These are phyloP conservation scores for Datnioides undecimradiatus DNA, from an alignment of 2,113 vertebrate genomes.

Conservation along the genomic window DNA sequence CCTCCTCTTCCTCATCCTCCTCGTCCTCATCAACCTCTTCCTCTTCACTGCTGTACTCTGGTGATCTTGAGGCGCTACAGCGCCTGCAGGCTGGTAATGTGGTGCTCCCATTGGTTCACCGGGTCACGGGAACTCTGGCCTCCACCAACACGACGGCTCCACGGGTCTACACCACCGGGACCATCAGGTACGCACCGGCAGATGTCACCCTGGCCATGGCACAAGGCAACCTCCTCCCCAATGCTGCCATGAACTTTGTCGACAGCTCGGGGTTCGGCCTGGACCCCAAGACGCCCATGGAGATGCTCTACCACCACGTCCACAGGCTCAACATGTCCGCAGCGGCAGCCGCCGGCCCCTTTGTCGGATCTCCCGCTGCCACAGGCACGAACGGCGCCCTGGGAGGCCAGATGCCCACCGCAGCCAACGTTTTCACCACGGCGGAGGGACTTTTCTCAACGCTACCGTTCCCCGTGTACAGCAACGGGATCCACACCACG, in stretches of 20 bases:
- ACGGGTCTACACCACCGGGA: constrained; percentile 98
- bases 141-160: constrained; percentile 92
- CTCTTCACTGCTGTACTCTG: constrained; percentile 94
- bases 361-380: constrained; percentile 84
- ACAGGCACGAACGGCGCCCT: constrained; percentile 89
- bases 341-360: constrained; percentile 83
- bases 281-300: constrained; percentile 99
- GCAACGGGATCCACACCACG: constrained; percentile 97
- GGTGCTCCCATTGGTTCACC: constrained; percentile 96
- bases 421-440: constrained; percentile 95
- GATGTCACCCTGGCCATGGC: constrained; percentile 97
- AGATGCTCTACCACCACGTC: constrained; percentile 99
- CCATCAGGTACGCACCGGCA: constrained; percentile 98
- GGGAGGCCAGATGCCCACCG: constrained; percentile 90
- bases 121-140: constrained; percentile 92
- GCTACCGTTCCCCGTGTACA: constrained; percentile 99
- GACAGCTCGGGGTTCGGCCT: constrained; percentile 93
- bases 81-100: constrained; percentile 95
- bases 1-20: constrained; percentile 86
- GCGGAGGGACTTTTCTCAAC: constrained; percentile 98
- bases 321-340: constrained; percentile 98
- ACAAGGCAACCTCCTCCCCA: constrained; percentile 95
- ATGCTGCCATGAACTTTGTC: constrained; percentile 96
- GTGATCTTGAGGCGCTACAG: constrained; percentile 96
- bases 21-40: constrained; percentile 88